These are phyloP conservation scores for Lycaena phlaeas DNA, from an alignment of 2,888 invertebrate species.

Conservation along the genomic window DNA sequence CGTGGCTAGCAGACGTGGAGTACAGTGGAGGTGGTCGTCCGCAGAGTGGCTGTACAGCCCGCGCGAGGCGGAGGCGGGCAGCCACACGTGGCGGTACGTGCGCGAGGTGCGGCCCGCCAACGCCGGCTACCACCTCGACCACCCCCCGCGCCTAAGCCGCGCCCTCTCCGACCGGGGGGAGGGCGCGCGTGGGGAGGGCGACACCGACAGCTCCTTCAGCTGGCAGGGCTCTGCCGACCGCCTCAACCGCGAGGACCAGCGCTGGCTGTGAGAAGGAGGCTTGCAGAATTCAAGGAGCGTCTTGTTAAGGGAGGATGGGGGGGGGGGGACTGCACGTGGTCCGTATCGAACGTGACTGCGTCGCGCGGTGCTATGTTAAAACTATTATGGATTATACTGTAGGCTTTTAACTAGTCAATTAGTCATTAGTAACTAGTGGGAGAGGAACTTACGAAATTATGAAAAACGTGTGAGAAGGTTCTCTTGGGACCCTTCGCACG, in stretches of 20 bases:
- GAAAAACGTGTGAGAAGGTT: too few species aligned
- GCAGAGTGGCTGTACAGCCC: constrained; percentile 66
- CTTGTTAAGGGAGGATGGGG: too few species aligned
- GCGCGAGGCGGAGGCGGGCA: constrained; percentile 38
- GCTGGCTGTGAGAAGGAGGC: not conserved
- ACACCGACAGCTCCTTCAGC: constrained; percentile 61
- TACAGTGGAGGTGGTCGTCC: too few species aligned
- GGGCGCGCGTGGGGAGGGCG: constrained; percentile 45
- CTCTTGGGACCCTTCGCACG: too few species aligned
- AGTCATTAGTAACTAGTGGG: too few species aligned
- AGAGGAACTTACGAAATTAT: too few species aligned
- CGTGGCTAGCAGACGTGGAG: not conserved
- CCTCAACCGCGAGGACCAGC: constrained; percentile 22
- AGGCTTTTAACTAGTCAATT: too few species aligned
- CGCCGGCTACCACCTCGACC: constrained; percentile 54
- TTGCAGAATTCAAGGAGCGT: too few species aligned
- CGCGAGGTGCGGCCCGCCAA: constrained; percentile 61
- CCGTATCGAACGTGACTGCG: too few species aligned
- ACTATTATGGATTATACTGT: too few species aligned
- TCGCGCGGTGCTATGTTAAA: too few species aligned
- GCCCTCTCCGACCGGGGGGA: constrained; percentile 18
- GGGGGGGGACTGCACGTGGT: too few species aligned
- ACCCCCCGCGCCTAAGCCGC: constrained; percentile 42
- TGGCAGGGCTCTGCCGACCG: constrained; percentile 51
- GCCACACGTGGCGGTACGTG: constrained; percentile 64